Conservation (phyloP, 2,888 invertebrate species). For the Hydriomena furcata region DNA sequence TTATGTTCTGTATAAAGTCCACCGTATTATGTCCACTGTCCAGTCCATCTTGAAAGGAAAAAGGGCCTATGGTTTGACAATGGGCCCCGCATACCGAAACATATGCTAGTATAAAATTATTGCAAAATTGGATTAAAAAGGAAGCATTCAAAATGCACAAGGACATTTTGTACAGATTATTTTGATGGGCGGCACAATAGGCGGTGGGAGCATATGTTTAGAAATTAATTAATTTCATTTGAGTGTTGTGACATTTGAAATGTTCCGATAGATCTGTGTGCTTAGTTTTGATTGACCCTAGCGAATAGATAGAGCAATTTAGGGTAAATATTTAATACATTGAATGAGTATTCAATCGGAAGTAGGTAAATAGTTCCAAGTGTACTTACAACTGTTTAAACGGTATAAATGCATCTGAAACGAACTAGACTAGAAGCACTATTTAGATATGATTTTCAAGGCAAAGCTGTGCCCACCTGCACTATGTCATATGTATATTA, state of each 20-base stretch:
- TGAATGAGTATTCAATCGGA: not conserved
- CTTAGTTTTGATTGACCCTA: slow-evolving; percentile 18
- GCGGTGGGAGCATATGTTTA: slow-evolving; percentile 50
- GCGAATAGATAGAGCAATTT: not conserved
- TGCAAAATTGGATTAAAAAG: slow-evolving; percentile 75
- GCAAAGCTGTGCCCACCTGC: too few relatives aligned
- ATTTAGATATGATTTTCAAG: too few relatives aligned
- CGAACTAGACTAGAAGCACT: too few relatives aligned
- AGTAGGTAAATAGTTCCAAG: not conserved
- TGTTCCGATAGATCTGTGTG: not conserved
- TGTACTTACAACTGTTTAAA: not conserved
- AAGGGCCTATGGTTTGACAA: slow-evolving; percentile 60
- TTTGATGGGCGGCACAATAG: slow-evolving; percentile 58
- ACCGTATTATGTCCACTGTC: slow-evolving; percentile 48
- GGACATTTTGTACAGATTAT: slow-evolving; percentile 62
- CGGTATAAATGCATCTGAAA: too few relatives aligned
- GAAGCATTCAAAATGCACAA: slow-evolving; percentile 49
- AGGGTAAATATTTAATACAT: not conserved
- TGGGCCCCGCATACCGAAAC: slow-evolving; percentile 57
- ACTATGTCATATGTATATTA: too few relatives aligned
- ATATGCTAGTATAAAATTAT: slow-evolving; percentile 66
- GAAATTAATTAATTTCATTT: slow-evolving; percentile 57
- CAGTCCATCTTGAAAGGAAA: slow-evolving; percentile 63
- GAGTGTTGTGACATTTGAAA: slow-evolving; percentile 59
- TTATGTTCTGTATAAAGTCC: slow-evolving; percentile 58